A percentile compares a stretch with the other conserved stretches of the same genome.
Conservation (phyloP, 53 echinoderm and acorn worm species). For the Henricia sp. region DNA sequence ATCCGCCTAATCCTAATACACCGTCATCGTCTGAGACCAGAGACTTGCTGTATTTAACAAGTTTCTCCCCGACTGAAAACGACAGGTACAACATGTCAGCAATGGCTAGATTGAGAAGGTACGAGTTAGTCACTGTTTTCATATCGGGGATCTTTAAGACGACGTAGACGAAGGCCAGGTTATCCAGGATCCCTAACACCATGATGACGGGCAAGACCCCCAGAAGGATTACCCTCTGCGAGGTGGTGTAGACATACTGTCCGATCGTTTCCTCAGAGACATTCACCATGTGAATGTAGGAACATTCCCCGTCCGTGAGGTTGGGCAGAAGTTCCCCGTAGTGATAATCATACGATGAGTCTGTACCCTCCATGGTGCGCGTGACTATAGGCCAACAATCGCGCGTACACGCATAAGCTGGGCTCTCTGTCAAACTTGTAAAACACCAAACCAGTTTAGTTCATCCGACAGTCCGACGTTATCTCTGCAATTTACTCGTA, state of each 20-base stretch:
- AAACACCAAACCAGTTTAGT: no score
- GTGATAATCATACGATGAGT: constrained; percentile 28
- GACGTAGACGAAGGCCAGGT: constrained; percentile 79
- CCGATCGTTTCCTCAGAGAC: constrained; percentile 8
- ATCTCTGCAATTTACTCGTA: no score
- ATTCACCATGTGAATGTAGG: neutral
- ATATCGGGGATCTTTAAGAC: constrained; percentile 72
- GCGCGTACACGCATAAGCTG: no score
- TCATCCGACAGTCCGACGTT: no score
- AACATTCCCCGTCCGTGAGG: constrained; percentile 36
- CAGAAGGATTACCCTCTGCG: constrained; percentile 55
- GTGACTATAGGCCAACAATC: no score
- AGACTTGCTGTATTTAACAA: constrained; percentile 61
- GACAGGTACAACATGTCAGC: constrained; percentile 75
- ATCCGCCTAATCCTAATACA: constrained; percentile 62
- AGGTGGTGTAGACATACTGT: constrained; percentile 54
- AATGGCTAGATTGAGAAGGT: constrained; percentile 72
- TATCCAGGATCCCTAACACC: constrained; percentile 66
- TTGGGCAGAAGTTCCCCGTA: constrained; percentile 39
- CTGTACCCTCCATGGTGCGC: constrained; percentile 1
- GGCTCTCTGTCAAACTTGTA: no score
- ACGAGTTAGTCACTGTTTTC: constrained; percentile 72
- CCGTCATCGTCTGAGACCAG: constrained; percentile 57
- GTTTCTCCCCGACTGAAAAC: constrained; percentile 74
- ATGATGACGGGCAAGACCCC: constrained; percentile 65